These are phyloP conservation scores for Hucho hucho DNA, from an alignment of 2,113 vertebrate species.

Conservation along the genomic window DNA sequence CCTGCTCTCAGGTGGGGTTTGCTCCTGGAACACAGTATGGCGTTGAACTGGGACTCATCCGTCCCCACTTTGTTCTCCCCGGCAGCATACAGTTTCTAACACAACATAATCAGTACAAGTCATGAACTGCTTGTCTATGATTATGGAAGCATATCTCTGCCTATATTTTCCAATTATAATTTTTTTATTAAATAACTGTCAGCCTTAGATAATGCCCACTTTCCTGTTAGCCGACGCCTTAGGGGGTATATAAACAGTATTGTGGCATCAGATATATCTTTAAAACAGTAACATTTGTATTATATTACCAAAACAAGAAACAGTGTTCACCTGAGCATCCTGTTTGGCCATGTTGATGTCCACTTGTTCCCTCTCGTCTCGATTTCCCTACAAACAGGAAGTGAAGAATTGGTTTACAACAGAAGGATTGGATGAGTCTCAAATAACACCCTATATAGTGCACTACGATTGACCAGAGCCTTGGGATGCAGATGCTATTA, in stretches of 20 bases:
- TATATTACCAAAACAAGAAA: neutral
- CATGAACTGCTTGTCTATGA: neutral
- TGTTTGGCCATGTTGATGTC: constrained; percentile 87
- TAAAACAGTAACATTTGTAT: neutral
- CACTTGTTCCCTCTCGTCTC: constrained; percentile 85
- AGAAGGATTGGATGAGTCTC: neutral
- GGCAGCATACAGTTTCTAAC: constrained; percentile 88
- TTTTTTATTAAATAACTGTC: too few species aligned
- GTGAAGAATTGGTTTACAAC: neutral
- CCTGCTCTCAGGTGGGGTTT: constrained; percentile 89
- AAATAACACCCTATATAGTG: too few species aligned
- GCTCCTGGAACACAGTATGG: constrained; percentile 90
- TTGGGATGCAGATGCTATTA: neutral
- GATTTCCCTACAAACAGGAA: constrained; percentile 81
- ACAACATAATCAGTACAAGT: constrained; percentile 43
- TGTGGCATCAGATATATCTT: neutral
- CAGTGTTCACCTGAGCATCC: constrained; percentile 87
- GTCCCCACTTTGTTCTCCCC: constrained; percentile 94
- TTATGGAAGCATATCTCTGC: too few species aligned
- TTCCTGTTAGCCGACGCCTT: too few species aligned
- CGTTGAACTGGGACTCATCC: constrained; percentile 98
- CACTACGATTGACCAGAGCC: too few species aligned
- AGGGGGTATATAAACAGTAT: neutral
- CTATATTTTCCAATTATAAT: too few species aligned
- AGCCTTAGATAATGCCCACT: too few species aligned